Evolutionary conservation across 2,113 vertebrate genomes (phyloP).

Genomic region (Elanus axillaris): DNA sequence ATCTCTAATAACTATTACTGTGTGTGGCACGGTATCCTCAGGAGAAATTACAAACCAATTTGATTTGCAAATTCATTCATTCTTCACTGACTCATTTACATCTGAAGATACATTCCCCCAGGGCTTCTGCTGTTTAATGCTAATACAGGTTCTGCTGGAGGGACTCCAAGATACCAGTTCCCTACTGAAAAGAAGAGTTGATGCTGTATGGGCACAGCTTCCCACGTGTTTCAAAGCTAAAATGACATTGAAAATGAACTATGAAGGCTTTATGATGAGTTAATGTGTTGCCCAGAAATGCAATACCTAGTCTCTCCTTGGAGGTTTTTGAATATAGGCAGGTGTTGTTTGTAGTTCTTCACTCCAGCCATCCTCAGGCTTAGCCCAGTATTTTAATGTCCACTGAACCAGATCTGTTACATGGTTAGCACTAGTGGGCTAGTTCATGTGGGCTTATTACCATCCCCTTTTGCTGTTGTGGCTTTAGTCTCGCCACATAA

Average conservation of each 20-base stretch:
- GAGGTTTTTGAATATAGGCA: neutral
- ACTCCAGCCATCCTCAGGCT: neutral
- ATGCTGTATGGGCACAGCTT: neutral
- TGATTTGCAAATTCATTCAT: constrained; percentile 1
- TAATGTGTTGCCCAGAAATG: neutral
- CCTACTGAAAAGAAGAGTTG: neutral
- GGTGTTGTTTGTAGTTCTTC: neutral
- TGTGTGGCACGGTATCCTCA: neutral
- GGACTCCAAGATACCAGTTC: neutral
- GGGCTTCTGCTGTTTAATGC: neutral
- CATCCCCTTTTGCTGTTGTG: neutral
- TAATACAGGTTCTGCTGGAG: neutral
- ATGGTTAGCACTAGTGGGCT: neutral
- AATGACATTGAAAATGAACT: neutral
- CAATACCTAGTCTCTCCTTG: neutral
- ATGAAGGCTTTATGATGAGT: neutral
- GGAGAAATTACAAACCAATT: neutral
- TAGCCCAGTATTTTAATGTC: neutral
- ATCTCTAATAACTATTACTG: neutral
- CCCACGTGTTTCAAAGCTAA: neutral
- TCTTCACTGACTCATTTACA: neutral
- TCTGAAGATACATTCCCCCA: neutral
- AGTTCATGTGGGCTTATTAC: neutral
- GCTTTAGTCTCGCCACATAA: neutral
- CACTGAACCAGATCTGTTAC: neutral